Evolutionary conservation across 1,140 invertebrate species (phyloP).

Genomic region (Drosophila watanabei): DNA sequence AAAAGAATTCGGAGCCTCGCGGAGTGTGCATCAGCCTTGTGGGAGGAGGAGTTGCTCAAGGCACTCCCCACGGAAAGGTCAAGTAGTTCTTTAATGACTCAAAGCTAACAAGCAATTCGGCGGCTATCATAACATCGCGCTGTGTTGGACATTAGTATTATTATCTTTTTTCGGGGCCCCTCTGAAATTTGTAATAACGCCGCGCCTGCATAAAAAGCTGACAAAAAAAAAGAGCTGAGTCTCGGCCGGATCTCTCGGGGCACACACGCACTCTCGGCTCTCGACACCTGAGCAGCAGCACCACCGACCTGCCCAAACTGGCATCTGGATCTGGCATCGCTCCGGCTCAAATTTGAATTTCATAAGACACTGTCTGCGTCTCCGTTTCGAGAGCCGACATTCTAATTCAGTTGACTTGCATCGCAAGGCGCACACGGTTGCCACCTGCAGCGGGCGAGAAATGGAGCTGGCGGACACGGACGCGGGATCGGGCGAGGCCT

Average conservation of each 20-base stretch:
- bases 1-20: constrained; percentile 12
- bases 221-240: constrained; percentile 19
- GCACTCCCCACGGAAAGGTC: constrained; percentile 33
- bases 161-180: constrained; percentile 11
- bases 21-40: constrained; percentile 40
- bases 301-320: constrained; percentile 36
- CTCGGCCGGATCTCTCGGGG: constrained; percentile 31
- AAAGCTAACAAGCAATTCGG: constrained; percentile 42
- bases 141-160: constrained; percentile 22
- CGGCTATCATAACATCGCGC: constrained; percentile 32
- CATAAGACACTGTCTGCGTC: constrained; percentile 29
- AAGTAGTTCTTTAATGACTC: constrained; percentile 45
- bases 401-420: constrained; percentile 72
- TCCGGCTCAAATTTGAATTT: constrained; percentile 32
- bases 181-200: constrained; percentile 24
- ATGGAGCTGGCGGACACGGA: constrained; percentile 24
- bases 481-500: constrained; percentile 38
- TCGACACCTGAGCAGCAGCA: constrained; percentile 16
- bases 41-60: constrained; percentile 38
- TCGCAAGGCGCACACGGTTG: constrained; percentile 65
- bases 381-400: constrained; percentile 48
- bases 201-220: constrained; percentile 34
- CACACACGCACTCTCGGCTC: constrained; percentile 39
- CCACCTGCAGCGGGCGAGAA: constrained; percentile 17
- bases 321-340: constrained; percentile 54